These are phyloP conservation scores for Holothuria glaberrima DNA, from an alignment of 35 echinoderm and acorn worm species.

Conservation along the genomic window DNA sequence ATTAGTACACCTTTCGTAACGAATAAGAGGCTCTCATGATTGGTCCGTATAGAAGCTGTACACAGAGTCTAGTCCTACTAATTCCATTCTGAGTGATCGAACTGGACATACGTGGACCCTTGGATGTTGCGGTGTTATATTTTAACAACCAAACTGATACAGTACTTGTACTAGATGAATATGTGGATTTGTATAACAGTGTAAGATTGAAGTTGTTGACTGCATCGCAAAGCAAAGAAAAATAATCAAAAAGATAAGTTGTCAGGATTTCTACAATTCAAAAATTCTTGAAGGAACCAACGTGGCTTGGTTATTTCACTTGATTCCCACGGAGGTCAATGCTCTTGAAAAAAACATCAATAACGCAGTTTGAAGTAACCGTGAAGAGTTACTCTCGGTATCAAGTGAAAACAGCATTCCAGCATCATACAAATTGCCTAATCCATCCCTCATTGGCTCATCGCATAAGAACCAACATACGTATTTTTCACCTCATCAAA, in stretches of 20 bases:
- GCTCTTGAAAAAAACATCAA: background rate
- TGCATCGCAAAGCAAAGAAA: too few species aligned
- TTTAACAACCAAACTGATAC: too few species aligned
- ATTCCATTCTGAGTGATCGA: too few species aligned
- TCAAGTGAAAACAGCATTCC: background rate
- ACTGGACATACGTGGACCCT: too few species aligned
- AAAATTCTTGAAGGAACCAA: background rate
- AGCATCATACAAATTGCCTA: background rate
- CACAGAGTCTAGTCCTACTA: too few species aligned
- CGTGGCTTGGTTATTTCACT: background rate
- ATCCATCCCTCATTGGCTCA: slow-evolving; percentile 25
- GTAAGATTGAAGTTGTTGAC: too few species aligned
- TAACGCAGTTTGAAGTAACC: background rate
- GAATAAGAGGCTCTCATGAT: too few species aligned
- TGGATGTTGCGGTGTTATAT: too few species aligned
- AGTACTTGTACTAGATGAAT: too few species aligned
- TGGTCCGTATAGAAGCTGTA: too few species aligned
- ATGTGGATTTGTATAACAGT: too few species aligned
- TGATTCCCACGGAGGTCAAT: background rate
- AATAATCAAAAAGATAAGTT: background rate
- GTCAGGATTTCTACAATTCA: background rate
- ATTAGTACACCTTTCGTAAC: too few species aligned
- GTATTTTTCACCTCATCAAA: slow-evolving; percentile 28
- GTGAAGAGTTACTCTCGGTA: background rate
- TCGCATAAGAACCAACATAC: slow-evolving; percentile 35